Percentiles rank a stretch among this genome's conserved stretches.
phyloP scores from a whole-genome alignment of 2,113 vertebrate species.

The Neogale vison region DNA sequence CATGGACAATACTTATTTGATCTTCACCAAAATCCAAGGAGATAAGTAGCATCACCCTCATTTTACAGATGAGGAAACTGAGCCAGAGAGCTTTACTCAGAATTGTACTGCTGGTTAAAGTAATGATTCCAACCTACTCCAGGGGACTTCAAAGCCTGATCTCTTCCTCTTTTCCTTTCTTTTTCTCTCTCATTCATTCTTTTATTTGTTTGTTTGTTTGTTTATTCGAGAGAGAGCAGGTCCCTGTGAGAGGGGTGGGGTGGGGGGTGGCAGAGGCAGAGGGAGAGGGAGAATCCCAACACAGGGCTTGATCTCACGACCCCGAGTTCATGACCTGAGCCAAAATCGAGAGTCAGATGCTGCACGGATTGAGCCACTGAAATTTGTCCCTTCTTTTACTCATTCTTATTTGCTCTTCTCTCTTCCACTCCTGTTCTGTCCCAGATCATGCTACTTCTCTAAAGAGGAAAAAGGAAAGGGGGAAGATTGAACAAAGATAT shows the following conservation, averaged over 20 bases:
- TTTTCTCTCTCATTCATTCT: neutral
- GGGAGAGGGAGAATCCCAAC: neutral
- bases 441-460: neutral
- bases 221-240: neutral
- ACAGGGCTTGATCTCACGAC: neutral
- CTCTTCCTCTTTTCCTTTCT: neutral
- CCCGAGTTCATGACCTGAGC: neutral
- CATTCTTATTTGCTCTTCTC: neutral
- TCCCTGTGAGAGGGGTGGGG: neutral
- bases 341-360: neutral
- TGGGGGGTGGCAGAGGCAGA: neutral
- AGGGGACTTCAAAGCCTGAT: neutral
- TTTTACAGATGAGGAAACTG: conserved; percentile 38
- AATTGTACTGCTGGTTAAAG: neutral
- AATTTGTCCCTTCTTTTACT: neutral
- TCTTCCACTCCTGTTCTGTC: neutral
- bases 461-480: neutral
- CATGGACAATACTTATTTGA: neutral
- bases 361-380: neutral
- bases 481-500: neutral
- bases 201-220: neutral
- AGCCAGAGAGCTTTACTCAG: neutral
- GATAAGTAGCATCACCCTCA: neutral
- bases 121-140: neutral
- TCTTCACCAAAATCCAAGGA: neutral